Conservation (phyloP, 2,888 invertebrate species). For the Cephus spinipes region DNA sequence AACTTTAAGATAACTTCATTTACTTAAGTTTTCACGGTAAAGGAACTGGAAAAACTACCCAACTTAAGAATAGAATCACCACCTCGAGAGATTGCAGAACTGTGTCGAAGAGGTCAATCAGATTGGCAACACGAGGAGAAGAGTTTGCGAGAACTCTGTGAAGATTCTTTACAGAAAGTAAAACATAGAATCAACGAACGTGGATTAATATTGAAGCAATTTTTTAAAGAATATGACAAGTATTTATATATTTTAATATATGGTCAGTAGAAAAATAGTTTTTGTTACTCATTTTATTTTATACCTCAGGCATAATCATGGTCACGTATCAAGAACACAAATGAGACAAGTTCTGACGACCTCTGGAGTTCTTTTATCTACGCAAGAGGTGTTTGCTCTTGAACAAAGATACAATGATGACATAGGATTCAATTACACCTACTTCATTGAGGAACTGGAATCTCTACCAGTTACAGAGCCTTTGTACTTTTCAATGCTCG, state of each 20-base stretch:
- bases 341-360: constrained; percentile 78
- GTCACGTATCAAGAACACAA: constrained; percentile 78
- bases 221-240: constrained; percentile 80
- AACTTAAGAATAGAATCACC: constrained; percentile 70
- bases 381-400: constrained; percentile 76
- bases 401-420: constrained; percentile 80
- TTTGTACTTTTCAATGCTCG: constrained; percentile 61
- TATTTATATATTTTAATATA: constrained; percentile 48
- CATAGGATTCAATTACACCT: constrained; percentile 80
- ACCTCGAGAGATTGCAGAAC: constrained; percentile 68
- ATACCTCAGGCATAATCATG: constrained; percentile 73
- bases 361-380: constrained; percentile 75
- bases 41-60: constrained; percentile 78
- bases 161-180: constrained; percentile 74
- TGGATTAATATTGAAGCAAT: constrained; percentile 74
- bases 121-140: constrained; percentile 67
- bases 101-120: constrained; percentile 67
- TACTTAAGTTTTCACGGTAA: constrained; percentile 73
- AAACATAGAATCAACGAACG: constrained; percentile 73
- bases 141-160: constrained; percentile 57
- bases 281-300: constrained; percentile 2
- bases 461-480: constrained; percentile 63
- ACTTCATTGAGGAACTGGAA: constrained; percentile 77
- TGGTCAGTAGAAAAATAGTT: neutral
- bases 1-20: neutral